Evolutionary conservation across 2,797 vertebrate species (phyloP), one percentile per base, ranked within the genome.

Genomic region (Thunnus albacares): DNA sequence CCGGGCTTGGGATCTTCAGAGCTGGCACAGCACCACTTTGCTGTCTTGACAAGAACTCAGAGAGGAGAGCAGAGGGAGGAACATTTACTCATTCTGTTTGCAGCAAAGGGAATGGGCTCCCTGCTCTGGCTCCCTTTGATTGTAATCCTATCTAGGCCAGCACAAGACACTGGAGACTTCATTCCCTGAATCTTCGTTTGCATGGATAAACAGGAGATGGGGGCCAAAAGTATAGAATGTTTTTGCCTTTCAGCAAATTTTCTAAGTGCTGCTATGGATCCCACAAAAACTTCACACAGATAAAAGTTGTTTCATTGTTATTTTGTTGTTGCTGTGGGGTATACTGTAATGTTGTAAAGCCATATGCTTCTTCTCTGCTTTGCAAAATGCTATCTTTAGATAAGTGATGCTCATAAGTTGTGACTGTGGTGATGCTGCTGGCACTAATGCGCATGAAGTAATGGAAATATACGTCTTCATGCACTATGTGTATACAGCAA

Each of bases 111-210:
- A 88, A 87, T 53, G 84, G 88, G 84, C 86, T 87, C 84, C 52
- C 71, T 78, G 84, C 87, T 87, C 90, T 74, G 81, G 62, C 75
- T 92, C 77, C 84, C 91, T 94, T 93, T 95, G 93, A 94, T 93
- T 92, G 87, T 86, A 89, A 91, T 93, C 90, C 83, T 93, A 93
- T 95, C 90, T 93, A 93, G 91, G 93, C 89, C 93, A 94, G 77
- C 89, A 52, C 85, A 82, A 90, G 82, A 87, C 89, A 87, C 91
- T 77, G 82, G 93, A 93, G 90, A 92, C 79, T 87, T 85, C 81
- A 77, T 84, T 89, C 84, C 84, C 83, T 74, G 87, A 84, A 83
- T 91, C 80, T 88, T 80, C 24, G 68, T 91, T 92, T 90, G 88
- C 88, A 90, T 91, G 83, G 75, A 88, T 89, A 90, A 92, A 90